Conservation (phyloP, 2,888 invertebrate species). For the Diaprepes abbreviatus region DNA sequence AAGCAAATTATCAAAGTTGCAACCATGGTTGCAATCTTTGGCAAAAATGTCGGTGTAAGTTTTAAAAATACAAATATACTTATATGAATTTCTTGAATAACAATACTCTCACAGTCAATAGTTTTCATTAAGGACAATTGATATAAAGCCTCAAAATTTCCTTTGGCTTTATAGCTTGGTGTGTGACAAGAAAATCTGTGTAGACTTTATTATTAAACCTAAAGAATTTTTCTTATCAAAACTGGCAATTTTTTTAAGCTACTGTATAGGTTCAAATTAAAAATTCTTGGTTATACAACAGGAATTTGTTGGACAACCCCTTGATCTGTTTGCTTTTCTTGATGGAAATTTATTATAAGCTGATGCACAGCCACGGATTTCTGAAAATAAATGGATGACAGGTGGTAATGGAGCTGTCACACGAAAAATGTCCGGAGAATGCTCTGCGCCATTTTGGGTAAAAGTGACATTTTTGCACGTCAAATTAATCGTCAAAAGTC, state of each 20-base stretch:
- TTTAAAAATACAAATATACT: constrained; percentile 10
- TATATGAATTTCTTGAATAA: constrained; percentile 86
- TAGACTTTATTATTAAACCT: constrained; percentile 73
- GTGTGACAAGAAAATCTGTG: constrained; percentile 73
- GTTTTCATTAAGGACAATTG: constrained; percentile 81
- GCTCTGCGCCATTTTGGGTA: no score
- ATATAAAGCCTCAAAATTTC: constrained; percentile 75
- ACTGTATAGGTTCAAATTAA: constrained; percentile 76
- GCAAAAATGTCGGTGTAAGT: no score
- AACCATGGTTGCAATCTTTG: no score
- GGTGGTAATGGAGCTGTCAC: no score
- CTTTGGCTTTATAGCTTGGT: constrained; percentile 71
- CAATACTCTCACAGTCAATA: constrained; percentile 83
- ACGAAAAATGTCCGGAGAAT: no score
- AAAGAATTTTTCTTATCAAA: constrained; percentile 72
- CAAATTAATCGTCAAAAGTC: no score
- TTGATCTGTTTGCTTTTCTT: constrained; percentile 67
- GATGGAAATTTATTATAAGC: constrained; percentile 68
- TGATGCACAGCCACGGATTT: constrained; percentile 89
- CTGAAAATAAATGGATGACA: no score
- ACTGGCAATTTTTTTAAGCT: constrained; percentile 78
- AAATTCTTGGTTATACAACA: constrained; percentile 72
- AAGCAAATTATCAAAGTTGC: no score
- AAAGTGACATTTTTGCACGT: no score
- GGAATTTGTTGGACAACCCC: constrained; percentile 68